These are phyloP conservation scores for Nanorana parkeri DNA, from an alignment of 2,113 vertebrate genomes.

Conservation along the genomic window DNA sequence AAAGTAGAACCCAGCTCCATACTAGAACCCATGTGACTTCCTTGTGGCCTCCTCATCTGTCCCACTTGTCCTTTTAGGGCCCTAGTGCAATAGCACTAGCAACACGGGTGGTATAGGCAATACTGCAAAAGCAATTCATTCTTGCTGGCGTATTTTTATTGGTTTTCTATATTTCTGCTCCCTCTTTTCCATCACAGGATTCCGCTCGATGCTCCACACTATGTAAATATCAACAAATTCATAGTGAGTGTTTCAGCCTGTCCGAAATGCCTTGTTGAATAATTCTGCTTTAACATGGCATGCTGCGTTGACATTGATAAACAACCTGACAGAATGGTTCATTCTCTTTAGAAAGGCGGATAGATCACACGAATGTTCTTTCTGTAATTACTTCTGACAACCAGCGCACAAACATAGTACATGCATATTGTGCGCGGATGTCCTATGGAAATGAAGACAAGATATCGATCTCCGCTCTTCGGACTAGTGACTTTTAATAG, in stretches of 20 bases:
- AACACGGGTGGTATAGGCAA: no score
- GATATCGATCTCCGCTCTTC: constrained; percentile 3
- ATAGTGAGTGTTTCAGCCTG: background rate
- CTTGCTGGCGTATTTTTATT: background rate
- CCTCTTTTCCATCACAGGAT: background rate
- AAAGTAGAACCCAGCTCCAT: no score
- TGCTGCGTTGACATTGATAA: constrained; percentile 28
- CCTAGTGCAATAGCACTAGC: no score
- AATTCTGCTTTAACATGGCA: background rate
- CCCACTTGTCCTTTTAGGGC: no score
- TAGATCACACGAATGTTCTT: constrained; percentile 10
- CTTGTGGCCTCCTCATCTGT: no score
- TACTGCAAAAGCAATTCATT: no score
- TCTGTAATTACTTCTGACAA: constrained; percentile 35
- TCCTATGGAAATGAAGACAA: constrained; percentile 26
- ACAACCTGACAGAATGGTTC: background rate
- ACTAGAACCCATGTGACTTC: no score
- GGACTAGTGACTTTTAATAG: constrained; percentile 11
- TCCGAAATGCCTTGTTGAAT: constrained; percentile 9
- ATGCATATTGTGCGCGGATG: background rate
- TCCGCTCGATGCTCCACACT: background rate
- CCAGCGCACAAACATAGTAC: constrained; percentile 18
- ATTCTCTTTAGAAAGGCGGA: background rate
- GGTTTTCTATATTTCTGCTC: constrained; percentile 4
- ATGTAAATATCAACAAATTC: constrained; percentile 21